Evolutionary conservation across 2,113 vertebrate species (phyloP).

Genomic region (Sisor rabdophorus): DNA sequence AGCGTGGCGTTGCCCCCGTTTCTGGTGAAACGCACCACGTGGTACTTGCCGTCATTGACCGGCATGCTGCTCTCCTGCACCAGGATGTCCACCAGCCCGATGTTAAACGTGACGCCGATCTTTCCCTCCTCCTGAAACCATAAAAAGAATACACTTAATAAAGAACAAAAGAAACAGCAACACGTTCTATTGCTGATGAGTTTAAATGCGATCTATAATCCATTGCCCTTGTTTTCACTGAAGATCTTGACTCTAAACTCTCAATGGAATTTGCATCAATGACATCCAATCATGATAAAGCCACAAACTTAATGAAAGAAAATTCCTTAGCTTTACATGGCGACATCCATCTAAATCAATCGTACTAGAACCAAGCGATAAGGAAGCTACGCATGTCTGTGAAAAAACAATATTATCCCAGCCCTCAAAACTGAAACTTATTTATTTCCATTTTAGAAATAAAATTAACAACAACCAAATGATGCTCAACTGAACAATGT

Average conservation of each 20-base stretch:
- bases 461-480: no score
- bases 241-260: background rate
- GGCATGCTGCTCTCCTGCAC: conserved; percentile 89
- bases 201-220: conserved; percentile 33
- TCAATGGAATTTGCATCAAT: conserved; percentile 45
- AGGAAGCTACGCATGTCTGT: conserved; percentile 51
- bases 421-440: no score
- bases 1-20: conserved; percentile 95
- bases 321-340: conserved; percentile 51
- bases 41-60: conserved; percentile 96
- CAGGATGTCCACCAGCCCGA: conserved; percentile 89
- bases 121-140: conserved; percentile 89
- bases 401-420: no score
- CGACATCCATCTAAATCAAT: conserved; percentile 55
- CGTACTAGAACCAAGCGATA: conserved; percentile 51
- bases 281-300: conserved; percentile 45
- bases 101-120: conserved; percentile 96
- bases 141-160: background rate
- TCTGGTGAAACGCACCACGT: conserved; percentile 93
- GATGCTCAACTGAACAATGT: no score
- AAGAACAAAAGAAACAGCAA: no score
- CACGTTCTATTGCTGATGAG: background rate
- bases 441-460: no score
- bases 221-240: conserved; percentile 32
- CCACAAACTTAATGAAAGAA: conserved; percentile 53